Percentiles rank a stretch among this genome's conserved stretches.
Evolutionary conservation across 2,113 vertebrate genomes (phyloP).

Genomic region (Notothenia coriiceps): DNA sequence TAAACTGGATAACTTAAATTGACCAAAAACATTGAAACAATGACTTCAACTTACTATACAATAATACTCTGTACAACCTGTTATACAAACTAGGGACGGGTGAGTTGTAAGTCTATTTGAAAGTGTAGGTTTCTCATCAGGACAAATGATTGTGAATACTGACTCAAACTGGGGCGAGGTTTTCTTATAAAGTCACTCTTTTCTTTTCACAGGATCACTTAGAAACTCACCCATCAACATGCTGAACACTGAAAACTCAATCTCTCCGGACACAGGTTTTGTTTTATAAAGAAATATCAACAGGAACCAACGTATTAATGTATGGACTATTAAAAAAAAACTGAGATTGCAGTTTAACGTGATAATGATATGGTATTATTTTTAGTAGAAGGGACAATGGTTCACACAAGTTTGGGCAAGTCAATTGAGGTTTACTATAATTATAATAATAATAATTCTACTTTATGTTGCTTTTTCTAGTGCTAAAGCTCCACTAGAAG

Average conservation of each 20-base stretch:
- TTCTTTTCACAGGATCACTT: neutral
- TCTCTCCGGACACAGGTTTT: neutral
- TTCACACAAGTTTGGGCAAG: neutral
- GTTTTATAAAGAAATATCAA: neutral
- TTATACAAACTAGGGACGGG: neutral
- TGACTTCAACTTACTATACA: too few species aligned
- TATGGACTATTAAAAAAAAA: neutral
- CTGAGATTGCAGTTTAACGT: neutral
- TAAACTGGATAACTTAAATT: too few species aligned
- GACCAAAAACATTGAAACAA: too few species aligned
- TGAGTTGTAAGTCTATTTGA: neutral
- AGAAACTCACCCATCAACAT: slow-evolving; percentile 21
- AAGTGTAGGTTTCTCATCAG: neutral
- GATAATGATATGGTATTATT: neutral
- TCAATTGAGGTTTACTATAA: neutral
- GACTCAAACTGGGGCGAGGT: neutral
- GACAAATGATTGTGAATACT: slow-evolving; percentile 15
- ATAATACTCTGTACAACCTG: neutral
- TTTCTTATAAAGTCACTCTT: slow-evolving; percentile 1
- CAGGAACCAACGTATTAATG: neutral
- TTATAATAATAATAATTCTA: neutral
- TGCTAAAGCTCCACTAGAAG: neutral
- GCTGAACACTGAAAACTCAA: slow-evolving; percentile 19
- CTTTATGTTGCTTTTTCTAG: neutral
- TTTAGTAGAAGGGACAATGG: neutral